Evolutionary conservation across 2,113 vertebrate species (phyloP).

Genomic region (Buteo buteo): DNA sequence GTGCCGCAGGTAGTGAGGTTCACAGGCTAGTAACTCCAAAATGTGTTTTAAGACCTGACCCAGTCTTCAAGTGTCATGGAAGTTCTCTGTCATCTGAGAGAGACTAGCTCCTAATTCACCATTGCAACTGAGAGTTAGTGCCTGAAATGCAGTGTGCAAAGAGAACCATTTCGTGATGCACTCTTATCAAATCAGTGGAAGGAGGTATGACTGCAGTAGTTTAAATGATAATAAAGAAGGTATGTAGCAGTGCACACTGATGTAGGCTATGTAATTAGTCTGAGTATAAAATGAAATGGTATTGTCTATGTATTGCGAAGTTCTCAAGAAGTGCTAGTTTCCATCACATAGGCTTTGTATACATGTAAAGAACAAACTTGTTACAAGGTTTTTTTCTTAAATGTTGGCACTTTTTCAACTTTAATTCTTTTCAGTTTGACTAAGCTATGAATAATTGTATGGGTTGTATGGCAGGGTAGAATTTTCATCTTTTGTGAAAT

Average conservation of each 20-base stretch:
- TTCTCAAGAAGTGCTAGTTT: background rate
- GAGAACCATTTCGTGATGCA: fast-evolving
- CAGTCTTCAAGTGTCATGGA: too few species aligned
- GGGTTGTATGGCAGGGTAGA: background rate
- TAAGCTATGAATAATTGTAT: background rate
- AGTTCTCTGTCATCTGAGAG: background rate
- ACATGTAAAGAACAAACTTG: background rate
- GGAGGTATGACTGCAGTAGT: background rate
- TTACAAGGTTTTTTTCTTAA: background rate
- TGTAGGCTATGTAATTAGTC: background rate
- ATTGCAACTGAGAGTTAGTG: background rate
- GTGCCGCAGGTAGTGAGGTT: fast-evolving
- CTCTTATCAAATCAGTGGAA: background rate
- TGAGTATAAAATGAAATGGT: background rate
- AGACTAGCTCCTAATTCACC: background rate
- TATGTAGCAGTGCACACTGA: background rate
- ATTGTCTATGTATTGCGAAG: background rate
- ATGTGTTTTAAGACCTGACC: background rate
- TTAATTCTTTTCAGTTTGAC: background rate
- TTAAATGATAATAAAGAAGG: background rate
- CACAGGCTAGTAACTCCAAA: background rate
- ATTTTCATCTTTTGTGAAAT: background rate
- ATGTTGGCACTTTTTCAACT: background rate
- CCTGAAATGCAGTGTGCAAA: background rate
- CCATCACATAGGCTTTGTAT: background rate